A percentile compares a stretch with the other conserved stretches of the same genome.
Conservation (phyloP, 2,888 invertebrate genomes). For the Mongoloraphidia duomilia region DNA sequence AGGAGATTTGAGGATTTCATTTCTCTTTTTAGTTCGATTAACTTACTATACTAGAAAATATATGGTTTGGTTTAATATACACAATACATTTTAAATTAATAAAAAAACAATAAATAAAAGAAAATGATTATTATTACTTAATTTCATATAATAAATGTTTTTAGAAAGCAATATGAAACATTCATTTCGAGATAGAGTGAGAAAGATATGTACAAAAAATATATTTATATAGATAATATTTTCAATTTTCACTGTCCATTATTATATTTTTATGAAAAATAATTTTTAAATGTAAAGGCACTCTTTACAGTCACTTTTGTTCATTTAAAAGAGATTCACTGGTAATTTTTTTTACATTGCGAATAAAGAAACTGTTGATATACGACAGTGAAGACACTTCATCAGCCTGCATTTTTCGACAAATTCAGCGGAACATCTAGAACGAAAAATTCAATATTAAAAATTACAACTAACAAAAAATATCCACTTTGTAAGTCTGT, state of each 20-base stretch:
- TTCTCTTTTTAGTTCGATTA: too few species aligned
- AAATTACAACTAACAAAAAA: too few species aligned
- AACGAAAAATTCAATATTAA: conserved; percentile 25
- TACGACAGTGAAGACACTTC: conserved; percentile 1
- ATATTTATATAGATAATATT: background rate
- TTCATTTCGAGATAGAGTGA: conserved; percentile 1
- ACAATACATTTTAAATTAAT: background rate
- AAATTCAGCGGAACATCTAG: conserved; percentile 81
- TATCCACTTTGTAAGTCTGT: too few species aligned
- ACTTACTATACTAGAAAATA: too few species aligned
- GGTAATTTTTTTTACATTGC: too few species aligned
- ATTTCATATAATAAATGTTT: conserved; percentile 1
- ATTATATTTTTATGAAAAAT: conserved; percentile 3
- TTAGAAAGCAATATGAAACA: conserved; percentile 6
- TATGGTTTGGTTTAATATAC: background rate
- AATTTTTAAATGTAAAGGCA: conserved; percentile 5
- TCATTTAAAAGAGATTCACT: background rate
- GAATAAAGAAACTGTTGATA: too few species aligned
- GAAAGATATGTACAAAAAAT: conserved; percentile 6
- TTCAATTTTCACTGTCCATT: conserved; percentile 2
- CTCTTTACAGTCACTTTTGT: conserved; percentile 2
- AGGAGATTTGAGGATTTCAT: too few species aligned
- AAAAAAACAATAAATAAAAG: background rate
- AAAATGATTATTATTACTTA: conserved; percentile 5
- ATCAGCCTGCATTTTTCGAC: conserved; percentile 64